phyloP scores from a whole-genome alignment of 2,888 invertebrate genomes.

The Brachylomia viminalis region DNA sequence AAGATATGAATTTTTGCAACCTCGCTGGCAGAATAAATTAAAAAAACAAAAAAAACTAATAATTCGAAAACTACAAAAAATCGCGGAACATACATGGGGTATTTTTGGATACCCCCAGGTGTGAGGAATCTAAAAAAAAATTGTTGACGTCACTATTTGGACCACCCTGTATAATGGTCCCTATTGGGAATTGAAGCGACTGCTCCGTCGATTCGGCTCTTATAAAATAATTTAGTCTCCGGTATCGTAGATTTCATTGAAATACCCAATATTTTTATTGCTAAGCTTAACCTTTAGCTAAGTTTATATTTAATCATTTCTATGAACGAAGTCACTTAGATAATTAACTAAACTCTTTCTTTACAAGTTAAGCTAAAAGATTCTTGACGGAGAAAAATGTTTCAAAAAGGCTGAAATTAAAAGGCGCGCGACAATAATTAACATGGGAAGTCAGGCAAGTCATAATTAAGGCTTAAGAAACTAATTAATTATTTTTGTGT shows the following conservation, averaged over 20 bases:
- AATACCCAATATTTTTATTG: no score
- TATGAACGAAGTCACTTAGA: background rate
- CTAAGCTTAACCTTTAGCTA: background rate
- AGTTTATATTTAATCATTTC: slow-evolving; percentile 4
- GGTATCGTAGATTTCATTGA: background rate
- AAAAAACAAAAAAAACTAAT: no score
- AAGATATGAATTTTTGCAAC: no score
- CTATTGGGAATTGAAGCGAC: no score
- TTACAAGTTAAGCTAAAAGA: background rate
- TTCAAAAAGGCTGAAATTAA: slow-evolving; percentile 16
- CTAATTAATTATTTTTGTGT: background rate
- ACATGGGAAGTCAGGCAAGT: background rate
- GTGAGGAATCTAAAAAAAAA: no score
- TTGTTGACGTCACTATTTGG: no score
- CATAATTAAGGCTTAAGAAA: background rate
- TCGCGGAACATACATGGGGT: no score
- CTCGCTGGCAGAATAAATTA: no score
- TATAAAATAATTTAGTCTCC: background rate
- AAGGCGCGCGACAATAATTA: slow-evolving; percentile 4
- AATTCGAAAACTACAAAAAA: no score
- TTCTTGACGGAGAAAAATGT: slow-evolving; percentile 4
- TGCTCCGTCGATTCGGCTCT: no score
- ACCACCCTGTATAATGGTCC: no score
- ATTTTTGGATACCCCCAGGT: no score
- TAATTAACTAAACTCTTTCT: background rate